phyloP scores from a whole-genome alignment of 2,888 invertebrate species.

The Podotricha telesiphe region DNA sequence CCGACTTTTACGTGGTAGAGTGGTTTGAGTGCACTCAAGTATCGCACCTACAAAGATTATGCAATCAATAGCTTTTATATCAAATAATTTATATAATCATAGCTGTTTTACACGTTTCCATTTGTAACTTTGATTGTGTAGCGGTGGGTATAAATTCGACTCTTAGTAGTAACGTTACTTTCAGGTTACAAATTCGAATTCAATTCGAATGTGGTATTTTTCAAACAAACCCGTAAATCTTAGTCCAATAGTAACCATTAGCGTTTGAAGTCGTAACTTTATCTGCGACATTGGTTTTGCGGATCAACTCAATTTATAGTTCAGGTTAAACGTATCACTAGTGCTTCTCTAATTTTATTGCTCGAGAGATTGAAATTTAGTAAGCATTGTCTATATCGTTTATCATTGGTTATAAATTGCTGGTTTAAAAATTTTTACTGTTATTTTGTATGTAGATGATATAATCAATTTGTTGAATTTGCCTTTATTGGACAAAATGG shows the following conservation, averaged over 20 bases:
- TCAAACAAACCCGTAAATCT: not conserved
- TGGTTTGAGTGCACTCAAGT: constrained; percentile 39
- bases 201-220: no score
- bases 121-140: no score
- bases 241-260: constrained; percentile 21
- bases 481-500: no score
- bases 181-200: no score
- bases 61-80: constrained; percentile 40
- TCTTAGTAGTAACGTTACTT: no score
- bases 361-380: constrained; percentile 18
- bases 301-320: constrained; percentile 35
- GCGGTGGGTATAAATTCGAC: no score
- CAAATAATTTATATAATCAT: not conserved
- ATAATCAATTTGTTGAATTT: no score
- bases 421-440: no score
- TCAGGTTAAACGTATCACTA: constrained; percentile 30
- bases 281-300: constrained; percentile 27
- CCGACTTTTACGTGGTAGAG: constrained; percentile 41
- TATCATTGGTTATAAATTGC: not conserved
- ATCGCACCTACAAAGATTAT: constrained; percentile 42
- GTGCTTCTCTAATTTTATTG: constrained; percentile 37
- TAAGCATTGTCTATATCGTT: not conserved
- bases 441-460: no score
- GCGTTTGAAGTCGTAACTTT: constrained; percentile 29
- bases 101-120: not conserved